Evolutionary conservation across 2,797 vertebrate genomes (phyloP), one percentile per base, ranked within the genome.

Genomic region (Acrocephalus scirpaceus): DNA sequence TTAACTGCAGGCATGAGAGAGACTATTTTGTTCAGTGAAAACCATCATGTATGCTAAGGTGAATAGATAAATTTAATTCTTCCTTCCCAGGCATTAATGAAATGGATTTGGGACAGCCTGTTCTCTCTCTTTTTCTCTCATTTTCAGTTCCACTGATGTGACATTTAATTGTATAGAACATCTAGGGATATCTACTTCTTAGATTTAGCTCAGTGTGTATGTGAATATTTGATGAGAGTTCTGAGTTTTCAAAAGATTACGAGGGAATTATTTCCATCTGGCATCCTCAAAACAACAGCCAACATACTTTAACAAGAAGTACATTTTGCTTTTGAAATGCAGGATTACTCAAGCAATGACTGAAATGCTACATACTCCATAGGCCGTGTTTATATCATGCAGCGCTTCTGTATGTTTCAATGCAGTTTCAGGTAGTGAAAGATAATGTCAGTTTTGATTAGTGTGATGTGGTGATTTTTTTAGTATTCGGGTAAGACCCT

Each of bases 261-360:
- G 18, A 92, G 32, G 47, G 21, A 92, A 92, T 81, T 90, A 58
- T 91, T 94, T 95, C 88, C 26, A 32, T 62, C 70, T 92, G 74
- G 26, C 18, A n/a, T 86, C 66, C 51, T 92, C 48, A 84, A 72
- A 96, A 90, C 91, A 88, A 94, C 61, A 91, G 34, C 65, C 14
- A 69, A 26, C 29, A 26, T 74, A 53, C 19, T 93, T 86, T 60
- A 86, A 48, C 10, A 76, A 47, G 74, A 81, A 86, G 23, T 12
- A 47, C 38, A 75, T 65, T 92, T 88, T 19, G 1, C n/a, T 61
- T 88, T 75, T 92, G 58, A 83, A 73, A 89, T 70, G 45, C 13
- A 83, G 66, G 88, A 80, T 77, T 83, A 48, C 21, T 65, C 34
- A 83, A 88, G 57, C 42, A 65, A 22, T 47, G 48, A 66, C 50